phyloP scores from a whole-genome alignment of 1,140 invertebrate species.

The Dendrolimus kikuchii region DNA sequence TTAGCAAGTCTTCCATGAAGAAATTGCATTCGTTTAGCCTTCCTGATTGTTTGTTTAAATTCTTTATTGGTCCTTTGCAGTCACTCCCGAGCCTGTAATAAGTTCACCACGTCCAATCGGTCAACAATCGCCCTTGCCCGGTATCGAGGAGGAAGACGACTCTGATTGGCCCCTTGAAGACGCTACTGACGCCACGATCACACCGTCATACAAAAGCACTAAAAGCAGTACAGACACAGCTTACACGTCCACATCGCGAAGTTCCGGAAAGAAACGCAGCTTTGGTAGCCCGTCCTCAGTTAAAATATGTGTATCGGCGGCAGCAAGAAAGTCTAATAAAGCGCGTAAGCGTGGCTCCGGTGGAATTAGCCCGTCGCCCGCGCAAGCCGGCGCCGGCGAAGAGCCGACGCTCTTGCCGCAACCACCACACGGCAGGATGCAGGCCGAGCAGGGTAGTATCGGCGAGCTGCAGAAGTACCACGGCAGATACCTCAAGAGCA shows the following conservation, averaged over 20 bases:
- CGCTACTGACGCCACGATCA: conserved; percentile 63
- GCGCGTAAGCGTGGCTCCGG: conserved; percentile 59
- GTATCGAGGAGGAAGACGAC: conserved; percentile 76
- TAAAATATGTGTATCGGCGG: conserved; percentile 63
- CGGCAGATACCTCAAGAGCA: conserved; percentile 84
- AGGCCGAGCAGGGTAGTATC: conserved; percentile 90
- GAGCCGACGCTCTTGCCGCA: conserved; percentile 31
- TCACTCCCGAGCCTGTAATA: conserved; percentile 57
- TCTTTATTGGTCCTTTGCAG: conserved; percentile 50
- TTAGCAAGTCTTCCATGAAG: conserved; percentile 3
- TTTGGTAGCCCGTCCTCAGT: conserved; percentile 62
- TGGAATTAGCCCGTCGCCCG: conserved; percentile 35
- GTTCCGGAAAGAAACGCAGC: conserved; percentile 57
- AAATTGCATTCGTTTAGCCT: conserved; percentile 1
- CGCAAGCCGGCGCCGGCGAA: conserved; percentile 41
- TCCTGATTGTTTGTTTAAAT: conserved; percentile 20
- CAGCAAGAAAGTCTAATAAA: conserved; percentile 62
- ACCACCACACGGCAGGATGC: conserved; percentile 78
- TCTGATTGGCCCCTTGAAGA: conserved; percentile 71
- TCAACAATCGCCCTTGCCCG: conserved; percentile 73
- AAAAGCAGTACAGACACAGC: conserved; percentile 65
- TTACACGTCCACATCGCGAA: conserved; percentile 53
- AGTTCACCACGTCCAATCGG: conserved; percentile 66
- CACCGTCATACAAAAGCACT: conserved; percentile 67
- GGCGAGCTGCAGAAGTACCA: conserved; percentile 90